These are phyloP conservation scores for Cotesia typhae DNA, from an alignment of 1,140 invertebrate genomes.

Conservation along the genomic window DNA sequence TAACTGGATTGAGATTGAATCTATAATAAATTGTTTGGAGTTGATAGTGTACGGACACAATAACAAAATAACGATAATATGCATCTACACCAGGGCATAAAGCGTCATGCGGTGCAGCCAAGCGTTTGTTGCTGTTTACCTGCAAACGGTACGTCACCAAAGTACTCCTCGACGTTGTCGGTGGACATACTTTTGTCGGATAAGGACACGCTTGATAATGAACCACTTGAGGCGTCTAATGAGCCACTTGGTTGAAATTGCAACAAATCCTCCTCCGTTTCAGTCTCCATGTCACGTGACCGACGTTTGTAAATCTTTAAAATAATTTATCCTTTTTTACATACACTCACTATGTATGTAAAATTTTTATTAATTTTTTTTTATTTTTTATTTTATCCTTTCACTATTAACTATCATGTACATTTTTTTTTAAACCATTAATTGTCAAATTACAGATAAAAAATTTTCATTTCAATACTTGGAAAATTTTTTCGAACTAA, in stretches of 20 bases:
- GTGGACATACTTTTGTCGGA: constrained; percentile 82
- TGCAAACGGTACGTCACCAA: constrained; percentile 86
- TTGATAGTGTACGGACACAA: constrained; percentile 49
- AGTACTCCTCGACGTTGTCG: constrained; percentile 86
- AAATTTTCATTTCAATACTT: too few species aligned
- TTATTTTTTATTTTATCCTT: not conserved
- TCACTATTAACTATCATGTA: too few species aligned
- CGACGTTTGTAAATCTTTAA: constrained; percentile 79
- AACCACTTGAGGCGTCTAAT: constrained; percentile 69
- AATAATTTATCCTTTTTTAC: constrained; percentile 20
- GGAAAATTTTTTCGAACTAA: not conserved
- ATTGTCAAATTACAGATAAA: not conserved
- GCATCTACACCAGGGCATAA: constrained; percentile 64
- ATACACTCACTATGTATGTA: constrained; percentile 7
- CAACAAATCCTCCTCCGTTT: constrained; percentile 73
- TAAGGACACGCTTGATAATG: constrained; percentile 74
- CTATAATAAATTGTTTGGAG: constrained; percentile 21
- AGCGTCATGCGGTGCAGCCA: constrained; percentile 68
- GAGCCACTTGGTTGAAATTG: constrained; percentile 67
- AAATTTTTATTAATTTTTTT: not conserved
- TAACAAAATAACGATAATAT: constrained; percentile 62
- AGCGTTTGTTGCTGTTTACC: constrained; percentile 73
- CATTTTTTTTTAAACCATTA: too few species aligned
- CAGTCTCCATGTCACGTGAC: constrained; percentile 82
- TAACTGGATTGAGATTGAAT: constrained; percentile 37